A percentile compares a stretch with the other conserved stretches of the same genome.
Evolutionary conservation across 2,797 vertebrate genomes (phyloP).

Genomic region (Lepilemur ruficaudatus): DNA sequence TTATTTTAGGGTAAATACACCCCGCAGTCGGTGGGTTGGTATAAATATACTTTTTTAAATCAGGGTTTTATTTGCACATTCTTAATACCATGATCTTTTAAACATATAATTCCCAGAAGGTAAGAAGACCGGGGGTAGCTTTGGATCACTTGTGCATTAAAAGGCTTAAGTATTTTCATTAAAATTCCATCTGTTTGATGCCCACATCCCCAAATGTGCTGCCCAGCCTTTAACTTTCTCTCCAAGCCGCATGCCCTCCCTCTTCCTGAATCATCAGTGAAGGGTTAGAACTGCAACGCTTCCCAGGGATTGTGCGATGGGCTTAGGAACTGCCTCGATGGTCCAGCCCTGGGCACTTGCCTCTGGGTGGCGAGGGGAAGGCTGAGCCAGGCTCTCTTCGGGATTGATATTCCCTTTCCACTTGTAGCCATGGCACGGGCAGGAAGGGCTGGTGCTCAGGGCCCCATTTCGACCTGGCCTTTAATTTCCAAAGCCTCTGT

Average conservation of each 20-base stretch:
- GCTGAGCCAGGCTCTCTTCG: background rate
- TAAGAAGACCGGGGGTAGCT: conserved; percentile 17
- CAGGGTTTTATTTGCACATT: background rate
- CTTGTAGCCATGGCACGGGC: background rate
- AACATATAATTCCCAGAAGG: conserved; percentile 73
- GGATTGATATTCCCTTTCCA: background rate
- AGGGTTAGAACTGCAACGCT: background rate
- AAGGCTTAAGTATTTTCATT: conserved; percentile 72
- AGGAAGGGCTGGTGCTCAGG: background rate
- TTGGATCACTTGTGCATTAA: conserved; percentile 58
- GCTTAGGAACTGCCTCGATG: background rate
- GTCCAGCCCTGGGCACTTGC: background rate
- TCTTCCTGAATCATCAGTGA: background rate
- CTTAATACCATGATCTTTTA: conserved; percentile 31
- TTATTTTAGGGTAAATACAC: conserved; percentile 15
- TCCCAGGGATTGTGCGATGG: background rate
- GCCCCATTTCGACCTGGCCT: background rate
- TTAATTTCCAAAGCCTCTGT: background rate
- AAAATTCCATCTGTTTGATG: conserved; percentile 50
- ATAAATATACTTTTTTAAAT: background rate
- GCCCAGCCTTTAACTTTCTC: background rate
- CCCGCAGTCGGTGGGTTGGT: background rate
- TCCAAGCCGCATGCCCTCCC: background rate
- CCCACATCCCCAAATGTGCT: background rate
- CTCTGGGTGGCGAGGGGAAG: background rate